Evolutionary conservation across 2,888 invertebrate species (phyloP), one percentile per base, ranked within the genome.

Genomic region (Pachliopta kotzebuea): DNA sequence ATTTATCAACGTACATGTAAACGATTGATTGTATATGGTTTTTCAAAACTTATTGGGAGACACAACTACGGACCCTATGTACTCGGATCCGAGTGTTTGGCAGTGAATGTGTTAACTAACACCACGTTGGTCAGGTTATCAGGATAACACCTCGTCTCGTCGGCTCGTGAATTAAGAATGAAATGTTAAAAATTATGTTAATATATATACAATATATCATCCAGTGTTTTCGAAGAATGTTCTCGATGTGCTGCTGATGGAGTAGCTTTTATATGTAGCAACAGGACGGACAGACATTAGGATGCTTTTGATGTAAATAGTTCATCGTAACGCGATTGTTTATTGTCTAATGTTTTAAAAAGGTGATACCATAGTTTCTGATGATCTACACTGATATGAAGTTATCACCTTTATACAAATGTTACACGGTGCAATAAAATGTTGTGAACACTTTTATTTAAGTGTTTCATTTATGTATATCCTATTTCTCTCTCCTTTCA

Each of bases 391-490:
- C 49, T 67, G 21, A 57, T 65, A 65, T 67, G 58, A 65, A 50
- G 62, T 60, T 57, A 67, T 60, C 50, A 68, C 62, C 72, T 77
- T 79, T 85, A 81, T 86, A 86, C 85, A 87, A 85, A 79, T 84
- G 87, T 88, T 88, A 85, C 78, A 81, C 79, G 77, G 79, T 86
- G 86, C 86, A 90, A 88, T 88, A 90, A 85, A 80, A 84, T 70
- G 88, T 88, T 88, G 87, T 88, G 87, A 87, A 82, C 72, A 78
- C 76, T 79, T 81, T 77, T 75, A 69, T 62, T 18, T 45, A 58
- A 31, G 56, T 31, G 23, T 57, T 57, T 57, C 18, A 57, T 57
- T 57, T 57, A 17, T 14, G 3, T 14, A 37, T 37, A 31, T 31
- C 31, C 31, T 31, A n/a, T n/a, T n/a, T n/a, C n/a, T n/a, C n/a